Base-by-base conservation (phyloP, 2,888 invertebrate genomes). In the Drosophila quasianomalipes region DNA sequence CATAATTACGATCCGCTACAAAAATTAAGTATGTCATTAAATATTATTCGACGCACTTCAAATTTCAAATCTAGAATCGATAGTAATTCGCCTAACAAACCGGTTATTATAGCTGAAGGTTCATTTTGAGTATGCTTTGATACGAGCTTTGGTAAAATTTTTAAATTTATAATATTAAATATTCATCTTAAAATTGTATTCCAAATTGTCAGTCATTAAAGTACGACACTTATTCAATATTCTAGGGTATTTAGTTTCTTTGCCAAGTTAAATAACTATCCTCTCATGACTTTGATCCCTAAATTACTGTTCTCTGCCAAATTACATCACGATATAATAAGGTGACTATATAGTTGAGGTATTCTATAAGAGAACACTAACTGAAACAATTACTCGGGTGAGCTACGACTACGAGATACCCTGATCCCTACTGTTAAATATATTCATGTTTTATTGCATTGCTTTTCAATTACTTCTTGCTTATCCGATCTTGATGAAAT, bases 21-120 rank as follows among this genome's bases (percentile, higher is more conserved):
- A 75, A 75, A 69, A 74, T 76, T 60, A 75, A 88, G 79, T 82
- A 79, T 89, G 76, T 73, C 86, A 81, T 89, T 89, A 79, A 81
- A 77, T 70, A 76, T 67, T 70, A 73, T 63, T 54, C 49, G 31
- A 12, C 2, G 26, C 3, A 3, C 10, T 33, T 35, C 1, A 54
- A 54, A 26, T 10, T 35, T 16, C 7, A 16, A 26, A 26, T 26
- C 16, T 22, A 22, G 22, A 44, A 44, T 44, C 10, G 44, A 44
- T 44, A 22, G 44, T 12, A 12, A 12, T 5, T 2, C 5, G 12
- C 22, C 0, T 22, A 44, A 44, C 22, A 2, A 47, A 47, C 47
- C 7, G 14, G 14, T 22, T 47, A 22, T 47, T 22, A 22, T 14
- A 6, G 14, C 14, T 6, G 22, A 6, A n/a, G 12, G 6, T 44